phyloP scores from a whole-genome alignment of 2,113 vertebrate species.

The Hyperopisus bebe region DNA sequence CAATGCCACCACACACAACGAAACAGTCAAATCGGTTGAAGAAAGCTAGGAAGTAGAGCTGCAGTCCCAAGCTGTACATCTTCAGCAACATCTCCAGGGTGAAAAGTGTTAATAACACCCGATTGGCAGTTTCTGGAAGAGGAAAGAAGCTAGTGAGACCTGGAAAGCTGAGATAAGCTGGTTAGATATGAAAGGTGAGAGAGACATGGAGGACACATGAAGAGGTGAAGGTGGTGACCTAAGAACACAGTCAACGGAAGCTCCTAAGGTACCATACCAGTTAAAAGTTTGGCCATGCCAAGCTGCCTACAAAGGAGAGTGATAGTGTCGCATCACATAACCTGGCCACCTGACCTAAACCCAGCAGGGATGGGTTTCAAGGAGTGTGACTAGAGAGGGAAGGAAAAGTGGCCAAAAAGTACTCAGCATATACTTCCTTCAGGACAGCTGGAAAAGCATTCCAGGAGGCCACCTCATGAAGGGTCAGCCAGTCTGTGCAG shows the following conservation, averaged over 20 bases:
- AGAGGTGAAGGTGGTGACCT: not conserved
- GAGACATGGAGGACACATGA: not conserved
- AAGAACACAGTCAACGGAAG: not conserved
- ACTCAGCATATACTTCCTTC: not conserved
- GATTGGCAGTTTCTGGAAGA: slow-evolving; percentile 76
- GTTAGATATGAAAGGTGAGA: not conserved
- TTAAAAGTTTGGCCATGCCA: not conserved
- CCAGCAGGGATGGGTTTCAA: not conserved
- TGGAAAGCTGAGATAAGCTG: not conserved
- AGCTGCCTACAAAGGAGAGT: not conserved
- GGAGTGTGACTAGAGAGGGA: not conserved
- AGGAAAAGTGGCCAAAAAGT: not conserved
- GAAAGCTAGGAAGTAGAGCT: slow-evolving; percentile 76
- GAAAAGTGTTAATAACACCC: slow-evolving; percentile 81
- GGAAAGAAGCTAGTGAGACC: not conserved
- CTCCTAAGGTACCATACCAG: not conserved
- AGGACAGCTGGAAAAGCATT: not conserved
- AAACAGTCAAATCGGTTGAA: slow-evolving; percentile 93
- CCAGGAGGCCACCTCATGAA: not conserved
- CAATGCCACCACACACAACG: slow-evolving; percentile 82
- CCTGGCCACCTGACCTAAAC: not conserved
- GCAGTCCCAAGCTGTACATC: slow-evolving; percentile 76
- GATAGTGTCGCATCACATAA: not conserved
- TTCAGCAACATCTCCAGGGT: slow-evolving; percentile 87
- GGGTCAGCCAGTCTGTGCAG: not conserved